A percentile compares a stretch with the other conserved stretches of the same genome.
These are phyloP conservation scores for Phoenicopterus ruber DNA, from an alignment of 2,113 vertebrate species.

Conservation along the genomic window DNA sequence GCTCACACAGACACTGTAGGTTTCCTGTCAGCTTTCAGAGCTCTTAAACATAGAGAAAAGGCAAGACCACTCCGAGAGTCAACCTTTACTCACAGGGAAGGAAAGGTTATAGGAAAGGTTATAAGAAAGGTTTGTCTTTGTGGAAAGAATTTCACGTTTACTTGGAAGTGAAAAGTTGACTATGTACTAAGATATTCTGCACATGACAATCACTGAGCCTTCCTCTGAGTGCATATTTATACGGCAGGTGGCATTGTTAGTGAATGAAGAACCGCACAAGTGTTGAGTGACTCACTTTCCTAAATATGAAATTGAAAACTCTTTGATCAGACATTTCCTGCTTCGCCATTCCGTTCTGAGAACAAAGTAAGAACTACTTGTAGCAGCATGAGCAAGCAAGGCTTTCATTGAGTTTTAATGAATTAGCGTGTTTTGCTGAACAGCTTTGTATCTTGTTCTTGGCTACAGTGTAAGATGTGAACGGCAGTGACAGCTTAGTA, in stretches of 20 bases:
- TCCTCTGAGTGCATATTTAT: neutral
- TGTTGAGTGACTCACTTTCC: slow-evolving; percentile 47
- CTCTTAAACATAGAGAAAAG: slow-evolving; percentile 9
- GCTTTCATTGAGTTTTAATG: slow-evolving; percentile 69
- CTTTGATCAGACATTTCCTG: slow-evolving; percentile 72
- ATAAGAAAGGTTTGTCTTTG: neutral
- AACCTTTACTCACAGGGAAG: slow-evolving; percentile 11
- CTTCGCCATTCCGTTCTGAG: slow-evolving; percentile 53
- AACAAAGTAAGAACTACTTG: slow-evolving; percentile 61
- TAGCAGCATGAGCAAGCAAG: slow-evolving; percentile 34
- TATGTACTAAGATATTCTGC: neutral
- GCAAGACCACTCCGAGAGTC: neutral
- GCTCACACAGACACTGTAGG: neutral
- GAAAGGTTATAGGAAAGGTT: neutral
- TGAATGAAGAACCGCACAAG: slow-evolving; percentile 37
- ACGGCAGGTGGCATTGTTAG: slow-evolving; percentile 46
- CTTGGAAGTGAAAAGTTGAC: slow-evolving; percentile 21
- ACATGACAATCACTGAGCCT: slow-evolving; percentile 22
- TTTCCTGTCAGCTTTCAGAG: slow-evolving; percentile 29
- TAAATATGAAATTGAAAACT: slow-evolving; percentile 56
- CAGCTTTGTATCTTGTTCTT: slow-evolving; percentile 56
- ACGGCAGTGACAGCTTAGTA: slow-evolving; percentile 32
- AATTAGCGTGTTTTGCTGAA: slow-evolving; percentile 71
- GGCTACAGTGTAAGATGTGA: slow-evolving; percentile 32
- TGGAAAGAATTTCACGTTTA: slow-evolving; percentile 27